Base-by-base conservation (phyloP, 2,888 invertebrate genomes). In the Macroteleia sp. region DNA sequence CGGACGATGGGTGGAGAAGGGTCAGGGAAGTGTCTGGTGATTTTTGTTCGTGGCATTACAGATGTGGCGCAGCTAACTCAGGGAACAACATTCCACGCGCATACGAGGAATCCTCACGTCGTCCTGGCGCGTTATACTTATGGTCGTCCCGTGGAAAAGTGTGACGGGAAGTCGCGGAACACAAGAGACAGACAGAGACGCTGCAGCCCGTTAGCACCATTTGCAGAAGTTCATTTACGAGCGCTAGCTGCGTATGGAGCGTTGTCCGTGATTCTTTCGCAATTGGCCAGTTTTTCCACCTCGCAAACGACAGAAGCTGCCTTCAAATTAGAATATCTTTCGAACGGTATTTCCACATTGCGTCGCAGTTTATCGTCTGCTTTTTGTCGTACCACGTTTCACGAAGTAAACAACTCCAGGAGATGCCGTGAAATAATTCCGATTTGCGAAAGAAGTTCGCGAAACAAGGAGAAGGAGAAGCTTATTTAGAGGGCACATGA, bases 81-180 rank as follows among this genome's bases (percentile, higher is more conserved):
- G 19, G 57, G 44, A 54, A 81, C 81, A 82, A 84, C 85, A 85
- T 86, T 85, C 85, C 86, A 64, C 36, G 56, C 57, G 81, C 82
- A 75, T 80, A 78, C 77, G 59, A 62, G 61, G 78, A 80, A 78
- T 78, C 69, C 61, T 67, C 41, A 48, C 39, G 62, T 73, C 44
- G 61, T 54, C 32, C 22, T n/a, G n/a, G n/a, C n/a, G n/a, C n/a
- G n/a, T n/a, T n/a, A n/a, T n/a, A 62, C 61, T 85, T 84, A 85
- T 84, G 86, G 85, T 62, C 69, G 76, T n/a, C 80, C 79, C 76
- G 32, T 42, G 42, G 69, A 59, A 50, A 50, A 57, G 57, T 57
- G 77, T 76, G 77, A 77, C 64, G 77, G 78, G 66, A 64, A 57
- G 42, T 48, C 28, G 46, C n/a, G n/a, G n/a, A n/a, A n/a, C n/a